A percentile compares a stretch with the other conserved stretches of the same genome.
phyloP scores from a whole-genome alignment of 2,797 vertebrate species.

The Pitangus sulphuratus region DNA sequence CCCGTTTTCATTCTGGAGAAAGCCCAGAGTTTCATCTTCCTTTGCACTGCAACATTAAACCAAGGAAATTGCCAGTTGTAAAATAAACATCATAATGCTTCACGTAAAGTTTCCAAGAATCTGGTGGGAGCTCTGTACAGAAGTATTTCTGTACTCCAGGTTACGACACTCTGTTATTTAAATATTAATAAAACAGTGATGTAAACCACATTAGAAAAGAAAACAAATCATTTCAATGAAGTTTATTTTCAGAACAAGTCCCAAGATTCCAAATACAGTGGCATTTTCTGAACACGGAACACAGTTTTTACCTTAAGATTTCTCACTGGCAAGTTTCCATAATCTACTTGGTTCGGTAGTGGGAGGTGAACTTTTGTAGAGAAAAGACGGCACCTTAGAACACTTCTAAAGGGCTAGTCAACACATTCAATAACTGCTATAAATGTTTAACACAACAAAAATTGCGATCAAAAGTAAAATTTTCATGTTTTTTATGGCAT shows the following conservation, averaged over 20 bases:
- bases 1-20: constrained; percentile 31
- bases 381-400: background rate
- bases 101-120: constrained; percentile 40
- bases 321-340: constrained; percentile 45
- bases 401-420: background rate
- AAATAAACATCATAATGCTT: constrained; percentile 45
- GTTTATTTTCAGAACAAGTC: constrained; percentile 70
- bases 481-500: background rate
- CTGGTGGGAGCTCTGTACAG: constrained; percentile 54
- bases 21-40: constrained; percentile 3
- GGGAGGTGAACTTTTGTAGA: constrained; percentile 36
- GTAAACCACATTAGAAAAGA: constrained; percentile 67
- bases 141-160: constrained; percentile 42
- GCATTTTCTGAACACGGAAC: constrained; percentile 48
- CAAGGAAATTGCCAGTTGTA: constrained; percentile 41
- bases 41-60: constrained; percentile 31
- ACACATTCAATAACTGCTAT: background rate
- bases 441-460: background rate
- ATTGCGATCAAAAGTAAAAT: background rate
- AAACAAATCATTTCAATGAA: constrained; percentile 68
- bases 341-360: background rate
- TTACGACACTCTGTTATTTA: constrained; percentile 60
- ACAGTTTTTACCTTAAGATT: constrained; percentile 53
- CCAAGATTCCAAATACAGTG: constrained; percentile 60
- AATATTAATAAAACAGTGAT: constrained; percentile 70